Evolutionary conservation across 2,797 vertebrate genomes (phyloP).

Genomic region (Percopsis omiscomaycus): DNA sequence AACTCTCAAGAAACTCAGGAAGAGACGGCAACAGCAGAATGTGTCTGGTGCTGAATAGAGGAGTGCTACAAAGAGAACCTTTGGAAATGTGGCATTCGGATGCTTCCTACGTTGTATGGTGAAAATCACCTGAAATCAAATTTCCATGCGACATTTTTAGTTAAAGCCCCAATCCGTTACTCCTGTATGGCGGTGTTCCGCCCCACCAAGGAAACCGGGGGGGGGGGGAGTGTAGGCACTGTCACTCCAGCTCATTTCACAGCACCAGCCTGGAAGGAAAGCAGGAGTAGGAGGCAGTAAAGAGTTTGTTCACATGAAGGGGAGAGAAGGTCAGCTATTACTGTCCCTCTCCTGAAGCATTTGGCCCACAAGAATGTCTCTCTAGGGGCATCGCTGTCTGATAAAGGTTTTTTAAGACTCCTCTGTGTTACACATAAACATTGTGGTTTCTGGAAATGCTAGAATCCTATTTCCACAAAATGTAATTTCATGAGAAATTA

Average conservation of each 20-base stretch:
- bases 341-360: constrained; percentile 24
- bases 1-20: too few relatives aligned
- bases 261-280: constrained; percentile 28
- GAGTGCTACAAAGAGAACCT: too few relatives aligned
- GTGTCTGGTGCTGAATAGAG: too few relatives aligned
- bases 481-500: background rate
- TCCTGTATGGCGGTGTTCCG: background rate
- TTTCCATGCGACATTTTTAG: too few relatives aligned
- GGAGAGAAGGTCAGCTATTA: constrained; percentile 39
- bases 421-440: background rate
- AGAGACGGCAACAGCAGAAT: too few relatives aligned
- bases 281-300: constrained; percentile 9
- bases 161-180: too few relatives aligned
- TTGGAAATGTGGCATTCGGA: too few relatives aligned
- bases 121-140: too few relatives aligned
- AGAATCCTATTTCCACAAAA: too few relatives aligned
- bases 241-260: constrained; percentile 41
- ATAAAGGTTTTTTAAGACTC: constrained; percentile 1
- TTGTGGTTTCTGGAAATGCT: too few relatives aligned
- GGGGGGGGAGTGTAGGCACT: constrained; percentile 10
- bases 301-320: constrained; percentile 7
- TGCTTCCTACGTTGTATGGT: too few relatives aligned
- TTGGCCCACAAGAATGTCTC: background rate
- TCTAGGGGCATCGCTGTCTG: background rate
- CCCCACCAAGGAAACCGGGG: background rate